A percentile compares a stretch with the other conserved stretches of the same genome.
Evolutionary conservation across 1,140 invertebrate genomes (phyloP).

Genomic region (Drosophila ananassae): DNA sequence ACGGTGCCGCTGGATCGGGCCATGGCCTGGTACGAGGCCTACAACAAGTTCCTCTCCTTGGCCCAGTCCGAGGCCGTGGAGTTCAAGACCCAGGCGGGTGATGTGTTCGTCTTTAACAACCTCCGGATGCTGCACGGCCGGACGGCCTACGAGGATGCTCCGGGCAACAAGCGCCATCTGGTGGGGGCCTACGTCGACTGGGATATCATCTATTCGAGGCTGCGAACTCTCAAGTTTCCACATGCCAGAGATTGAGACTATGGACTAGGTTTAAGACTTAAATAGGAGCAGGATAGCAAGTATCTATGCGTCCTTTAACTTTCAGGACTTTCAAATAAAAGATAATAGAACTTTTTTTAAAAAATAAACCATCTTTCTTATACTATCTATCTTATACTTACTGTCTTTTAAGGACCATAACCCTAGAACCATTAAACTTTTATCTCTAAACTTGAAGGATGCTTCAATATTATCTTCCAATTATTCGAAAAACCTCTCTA

Average conservation of each 20-base stretch:
- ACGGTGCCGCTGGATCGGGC: slow-evolving; percentile 86
- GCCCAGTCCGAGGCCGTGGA: slow-evolving; percentile 85
- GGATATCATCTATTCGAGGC: slow-evolving; percentile 88
- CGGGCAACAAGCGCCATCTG: slow-evolving; percentile 86
- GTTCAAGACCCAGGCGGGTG: slow-evolving; percentile 87
- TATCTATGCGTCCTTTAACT: too few relatives aligned
- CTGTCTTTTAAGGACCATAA: too few relatives aligned
- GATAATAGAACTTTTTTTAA: too few relatives aligned
- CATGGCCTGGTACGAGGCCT: slow-evolving; percentile 87
- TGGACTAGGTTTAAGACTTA: not conserved
- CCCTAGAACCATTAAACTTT: too few relatives aligned
- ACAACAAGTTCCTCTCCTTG: slow-evolving; percentile 85
- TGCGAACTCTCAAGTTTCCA: slow-evolving; percentile 83
- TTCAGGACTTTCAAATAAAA: too few relatives aligned
- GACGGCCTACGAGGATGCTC: slow-evolving; percentile 86
- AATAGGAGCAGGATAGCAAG: too few relatives aligned
- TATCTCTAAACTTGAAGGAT: too few relatives aligned
- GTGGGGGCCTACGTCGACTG: slow-evolving; percentile 90
- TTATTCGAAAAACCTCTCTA: too few relatives aligned
- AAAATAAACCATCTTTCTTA: too few relatives aligned
- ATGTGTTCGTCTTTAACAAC: slow-evolving; percentile 89
- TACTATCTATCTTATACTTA: too few relatives aligned
- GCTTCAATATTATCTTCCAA: too few relatives aligned
- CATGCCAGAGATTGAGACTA: slow-evolving; percentile 35
- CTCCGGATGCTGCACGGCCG: slow-evolving; percentile 88